Percentiles rank a stretch among this genome's conserved stretches.
These are phyloP conservation scores for Sterna hirundo DNA, from an alignment of 2,113 vertebrate species.

Conservation along the genomic window DNA sequence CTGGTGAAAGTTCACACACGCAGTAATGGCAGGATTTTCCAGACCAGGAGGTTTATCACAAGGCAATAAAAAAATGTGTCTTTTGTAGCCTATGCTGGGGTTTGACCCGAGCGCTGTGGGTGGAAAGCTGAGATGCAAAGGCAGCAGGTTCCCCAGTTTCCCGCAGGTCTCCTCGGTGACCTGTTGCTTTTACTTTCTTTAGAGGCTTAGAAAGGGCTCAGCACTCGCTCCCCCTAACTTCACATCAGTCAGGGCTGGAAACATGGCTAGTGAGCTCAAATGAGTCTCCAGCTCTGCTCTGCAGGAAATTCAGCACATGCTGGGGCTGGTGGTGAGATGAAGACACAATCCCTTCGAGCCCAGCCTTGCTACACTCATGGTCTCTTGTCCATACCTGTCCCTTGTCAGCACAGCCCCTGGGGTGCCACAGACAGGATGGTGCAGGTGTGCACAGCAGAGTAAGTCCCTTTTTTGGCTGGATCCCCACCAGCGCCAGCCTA, in stretches of 20 bases:
- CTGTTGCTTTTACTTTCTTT: background rate
- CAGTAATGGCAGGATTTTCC: background rate
- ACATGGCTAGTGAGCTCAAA: background rate
- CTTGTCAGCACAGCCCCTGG: fast-evolving
- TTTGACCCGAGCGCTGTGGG: background rate
- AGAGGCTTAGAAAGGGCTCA: background rate
- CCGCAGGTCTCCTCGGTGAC: background rate
- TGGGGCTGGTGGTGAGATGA: background rate
- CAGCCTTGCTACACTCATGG: fast-evolving
- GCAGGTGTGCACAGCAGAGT: fast-evolving
- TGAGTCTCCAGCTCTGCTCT: background rate
- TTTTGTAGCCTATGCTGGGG: background rate
- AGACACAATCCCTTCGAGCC: background rate
- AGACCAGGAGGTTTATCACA: background rate
- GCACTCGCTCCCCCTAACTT: background rate
- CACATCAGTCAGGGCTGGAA: background rate
- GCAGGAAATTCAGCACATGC: background rate
- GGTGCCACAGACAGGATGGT: fast-evolving
- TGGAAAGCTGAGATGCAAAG: background rate
- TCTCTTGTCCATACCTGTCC: fast-evolving
- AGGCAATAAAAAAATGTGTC: background rate
- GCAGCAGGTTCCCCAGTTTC: background rate
- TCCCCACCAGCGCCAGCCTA: background rate
- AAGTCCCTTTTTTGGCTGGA: background rate
- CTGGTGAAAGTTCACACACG: slow-evolving; percentile 10